These are phyloP conservation scores for Aplysina aerophoba DNA, from an alignment of 37 sponge, comb jelly and placozoan genomes.

Conservation along the genomic window DNA sequence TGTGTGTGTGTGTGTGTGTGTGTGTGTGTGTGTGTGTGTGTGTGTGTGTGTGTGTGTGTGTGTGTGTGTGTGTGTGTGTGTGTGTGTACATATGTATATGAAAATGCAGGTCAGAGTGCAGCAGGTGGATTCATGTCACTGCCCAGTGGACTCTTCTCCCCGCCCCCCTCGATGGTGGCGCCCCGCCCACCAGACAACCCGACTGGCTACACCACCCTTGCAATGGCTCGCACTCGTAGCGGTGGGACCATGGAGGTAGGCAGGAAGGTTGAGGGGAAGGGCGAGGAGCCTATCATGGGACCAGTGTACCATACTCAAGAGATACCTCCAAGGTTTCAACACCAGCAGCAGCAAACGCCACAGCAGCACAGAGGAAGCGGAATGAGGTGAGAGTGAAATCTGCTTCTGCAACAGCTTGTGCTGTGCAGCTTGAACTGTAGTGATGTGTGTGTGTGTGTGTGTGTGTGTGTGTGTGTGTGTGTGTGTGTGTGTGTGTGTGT, in stretches of 20 bases:
- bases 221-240: too few relatives aligned
- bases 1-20: too few relatives aligned
- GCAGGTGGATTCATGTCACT: background rate
- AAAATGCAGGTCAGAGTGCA: background rate
- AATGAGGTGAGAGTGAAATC: constrained; percentile 15
- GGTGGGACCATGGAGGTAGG: too few relatives aligned
- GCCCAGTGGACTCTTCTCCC: constrained; percentile 35
- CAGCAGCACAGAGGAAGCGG: constrained; percentile 7
- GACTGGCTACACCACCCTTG: too few relatives aligned
- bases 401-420: background rate
- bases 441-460: background rate
- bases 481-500: constrained; percentile 6
- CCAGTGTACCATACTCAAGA: too few relatives aligned
- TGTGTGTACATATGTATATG: too few relatives aligned
- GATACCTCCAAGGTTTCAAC: background rate
- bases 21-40: too few relatives aligned
- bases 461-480: constrained; percentile 24
- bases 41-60: too few relatives aligned
- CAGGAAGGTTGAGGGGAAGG: too few relatives aligned
- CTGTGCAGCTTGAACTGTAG: background rate
- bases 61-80: too few relatives aligned
- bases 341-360: constrained; percentile 13
- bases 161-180: constrained; percentile 10
- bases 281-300: background rate
- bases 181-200: background rate